Evolutionary conservation across 2,113 vertebrate genomes (phyloP).

Genomic region (Sula dactylatra): DNA sequence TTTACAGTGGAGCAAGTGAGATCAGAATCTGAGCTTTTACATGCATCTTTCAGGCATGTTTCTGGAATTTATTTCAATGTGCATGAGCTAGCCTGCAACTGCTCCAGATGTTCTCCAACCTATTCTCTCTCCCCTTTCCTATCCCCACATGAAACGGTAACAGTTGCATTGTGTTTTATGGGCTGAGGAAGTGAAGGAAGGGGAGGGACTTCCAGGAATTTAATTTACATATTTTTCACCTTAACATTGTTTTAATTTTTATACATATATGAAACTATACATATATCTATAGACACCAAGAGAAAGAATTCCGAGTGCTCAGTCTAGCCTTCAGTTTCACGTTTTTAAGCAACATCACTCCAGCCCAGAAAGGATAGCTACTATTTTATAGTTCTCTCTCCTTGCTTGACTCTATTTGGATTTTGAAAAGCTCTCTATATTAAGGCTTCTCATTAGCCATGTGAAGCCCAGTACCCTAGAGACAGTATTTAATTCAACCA

Average conservation of each 20-base stretch:
- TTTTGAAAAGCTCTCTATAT: slow-evolving; percentile 47
- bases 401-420: not conserved
- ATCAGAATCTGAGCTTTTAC: not conserved
- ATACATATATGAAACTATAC: not conserved
- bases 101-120: not conserved
- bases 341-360: not conserved
- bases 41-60: not conserved
- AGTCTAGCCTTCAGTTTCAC: not conserved
- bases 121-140: slow-evolving; percentile 12
- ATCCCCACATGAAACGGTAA: not conserved
- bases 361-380: not conserved
- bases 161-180: slow-evolving; percentile 9
- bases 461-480: slow-evolving; percentile 5
- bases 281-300: not conserved
- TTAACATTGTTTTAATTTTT: not conserved
- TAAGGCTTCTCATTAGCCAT: slow-evolving; percentile 20
- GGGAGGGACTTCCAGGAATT: slow-evolving; percentile 43
- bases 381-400: not conserved
- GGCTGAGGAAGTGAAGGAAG: slow-evolving; percentile 22
- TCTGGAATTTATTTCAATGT: not conserved
- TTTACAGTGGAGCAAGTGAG: not conserved
- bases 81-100: not conserved
- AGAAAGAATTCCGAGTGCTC: not conserved
- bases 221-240: slow-evolving; percentile 24
- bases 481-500: slow-evolving; percentile 48